phyloP scores from a whole-genome alignment of 2,797 vertebrate species.

The Esox masquinongy region DNA sequence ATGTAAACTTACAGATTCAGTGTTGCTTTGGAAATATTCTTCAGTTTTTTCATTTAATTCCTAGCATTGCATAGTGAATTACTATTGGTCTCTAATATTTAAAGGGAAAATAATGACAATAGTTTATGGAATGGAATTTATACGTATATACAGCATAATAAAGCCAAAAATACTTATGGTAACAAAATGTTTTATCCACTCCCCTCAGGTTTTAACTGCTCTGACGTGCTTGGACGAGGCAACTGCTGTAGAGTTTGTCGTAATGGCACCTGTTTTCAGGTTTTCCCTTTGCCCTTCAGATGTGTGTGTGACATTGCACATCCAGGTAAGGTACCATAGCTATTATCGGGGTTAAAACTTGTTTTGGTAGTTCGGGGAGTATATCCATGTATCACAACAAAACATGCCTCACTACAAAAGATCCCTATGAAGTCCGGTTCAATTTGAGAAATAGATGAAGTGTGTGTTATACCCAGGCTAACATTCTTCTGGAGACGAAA shows the following conservation, averaged over 20 bases:
- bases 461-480: too few species aligned
- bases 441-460: too few species aligned
- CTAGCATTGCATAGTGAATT: neutral
- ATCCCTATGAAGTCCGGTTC: too few species aligned
- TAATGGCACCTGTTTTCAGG: constrained; percentile 71
- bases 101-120: neutral
- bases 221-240: constrained; percentile 73
- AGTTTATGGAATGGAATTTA: too few species aligned
- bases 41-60: neutral
- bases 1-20: too few species aligned
- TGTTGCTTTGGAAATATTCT: neutral
- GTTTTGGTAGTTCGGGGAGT: too few species aligned
- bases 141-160: too few species aligned
- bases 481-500: too few species aligned
- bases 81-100: neutral
- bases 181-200: constrained; percentile 5
- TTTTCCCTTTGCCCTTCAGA: constrained; percentile 69
- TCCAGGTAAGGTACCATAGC: constrained; percentile 58
- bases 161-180: too few species aligned
- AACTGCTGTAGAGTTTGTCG: constrained; percentile 74
- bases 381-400: too few species aligned
- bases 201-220: constrained; percentile 79
- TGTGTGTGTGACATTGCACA: constrained; percentile 70
- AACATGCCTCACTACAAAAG: too few species aligned
- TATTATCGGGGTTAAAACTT: neutral